Base-by-base conservation (phyloP, 2,113 vertebrate species). In the Paramormyrops kingsleyae region DNA sequence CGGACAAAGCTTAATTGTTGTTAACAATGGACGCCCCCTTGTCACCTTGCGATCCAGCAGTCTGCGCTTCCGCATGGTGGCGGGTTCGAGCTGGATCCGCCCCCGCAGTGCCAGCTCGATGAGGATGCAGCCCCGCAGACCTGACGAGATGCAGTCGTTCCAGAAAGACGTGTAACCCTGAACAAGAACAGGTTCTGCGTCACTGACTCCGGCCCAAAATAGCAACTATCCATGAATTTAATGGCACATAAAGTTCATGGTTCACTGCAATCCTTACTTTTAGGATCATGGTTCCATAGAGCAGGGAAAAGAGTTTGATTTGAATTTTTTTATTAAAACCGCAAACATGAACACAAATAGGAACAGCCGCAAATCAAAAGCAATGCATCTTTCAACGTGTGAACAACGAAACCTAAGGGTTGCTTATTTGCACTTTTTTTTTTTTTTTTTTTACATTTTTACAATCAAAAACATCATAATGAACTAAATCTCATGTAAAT, bases 91-190 rank as follows among this genome's bases (percentile, higher is more conserved):
- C 56, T 46, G 66, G 90, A 97, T 94, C 4, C 97, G 95, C 19
- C 97, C 96, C 0, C 97, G 88, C 94, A 97, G 94, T 0, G 95
- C 95, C 89, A 97, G 94, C 88, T 97, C 97, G 5, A 97, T 95
- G 7, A 97, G 95, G 91, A 97, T 97, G 70, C 96, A 96, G 0
- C 96, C 95, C 0, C 97, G 95, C 53, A 97, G 93, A 0, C 97
- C 97, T 0, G 97, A 96, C 0, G 97, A 97, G 94, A 97, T 97
- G 94, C 96, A 97, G 94, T 97, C 97, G 0, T 97, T 97, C 97
- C 97, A 97, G 95, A 97, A 97, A 12, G 97, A 97, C 0, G 96
- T 97, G 89, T 97, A 97, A 86, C 97, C 97, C 96, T 97, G 91
- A 13, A 50, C 8, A 42, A 19, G 42, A 87, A 70, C 6, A n/a